Evolutionary conservation across 2,113 vertebrate species (phyloP).

Genomic region (Tringa solitaria): DNA sequence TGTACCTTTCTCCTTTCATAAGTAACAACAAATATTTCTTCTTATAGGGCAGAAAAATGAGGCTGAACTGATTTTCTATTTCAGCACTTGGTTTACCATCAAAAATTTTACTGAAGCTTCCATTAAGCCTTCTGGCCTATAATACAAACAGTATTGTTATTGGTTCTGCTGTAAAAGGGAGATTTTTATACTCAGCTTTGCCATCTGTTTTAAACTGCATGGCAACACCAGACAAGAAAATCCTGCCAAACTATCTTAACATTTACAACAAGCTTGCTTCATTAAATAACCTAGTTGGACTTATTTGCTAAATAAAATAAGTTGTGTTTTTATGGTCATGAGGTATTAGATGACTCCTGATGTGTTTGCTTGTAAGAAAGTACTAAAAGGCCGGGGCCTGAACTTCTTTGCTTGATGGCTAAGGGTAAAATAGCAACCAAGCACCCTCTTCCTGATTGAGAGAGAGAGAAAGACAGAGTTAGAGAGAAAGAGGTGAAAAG

Average conservation of each 20-base stretch:
- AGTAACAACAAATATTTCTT: not conserved
- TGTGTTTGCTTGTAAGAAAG: not conserved
- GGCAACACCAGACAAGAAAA: constrained; percentile 38
- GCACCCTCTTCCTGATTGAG: not conserved
- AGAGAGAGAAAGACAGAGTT: not conserved
- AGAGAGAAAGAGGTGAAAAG: not conserved
- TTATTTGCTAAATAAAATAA: constrained; percentile 36
- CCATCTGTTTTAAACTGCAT: constrained; percentile 37
- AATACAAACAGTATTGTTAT: constrained; percentile 17
- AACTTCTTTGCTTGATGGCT: not conserved
- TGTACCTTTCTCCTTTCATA: not conserved
- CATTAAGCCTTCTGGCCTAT: constrained; percentile 15
- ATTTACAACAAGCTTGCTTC: constrained; percentile 35
- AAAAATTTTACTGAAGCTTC: constrained; percentile 49
- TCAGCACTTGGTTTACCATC: not conserved
- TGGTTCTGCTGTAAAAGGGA: constrained; percentile 41
- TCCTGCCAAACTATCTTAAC: constrained; percentile 24
- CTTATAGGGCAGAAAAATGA: not conserved
- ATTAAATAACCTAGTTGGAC: constrained; percentile 27
- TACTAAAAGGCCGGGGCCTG: not conserved
- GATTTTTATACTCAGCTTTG: constrained; percentile 9
- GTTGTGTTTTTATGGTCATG: constrained; percentile 6
- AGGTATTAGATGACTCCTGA: not conserved
- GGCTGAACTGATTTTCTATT: not conserved
- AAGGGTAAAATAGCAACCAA: not conserved